Evolutionary conservation across 2,888 invertebrate species (phyloP).

Genomic region (Neoascia interrupta): DNA sequence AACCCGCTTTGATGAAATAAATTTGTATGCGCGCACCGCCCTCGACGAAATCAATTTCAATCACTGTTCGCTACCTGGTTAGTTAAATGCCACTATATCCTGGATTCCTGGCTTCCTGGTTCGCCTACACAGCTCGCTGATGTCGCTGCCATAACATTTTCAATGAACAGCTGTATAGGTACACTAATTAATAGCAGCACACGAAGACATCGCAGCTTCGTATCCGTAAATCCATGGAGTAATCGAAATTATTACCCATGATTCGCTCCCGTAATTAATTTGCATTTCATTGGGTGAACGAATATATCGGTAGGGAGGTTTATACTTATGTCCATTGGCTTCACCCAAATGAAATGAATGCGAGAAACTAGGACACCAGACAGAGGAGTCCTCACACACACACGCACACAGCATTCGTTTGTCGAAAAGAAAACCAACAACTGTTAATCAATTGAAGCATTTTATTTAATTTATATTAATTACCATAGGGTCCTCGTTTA

Average conservation of each 20-base stretch:
- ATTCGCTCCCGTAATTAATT: constrained; percentile 55
- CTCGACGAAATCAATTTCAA: too few relatives aligned
- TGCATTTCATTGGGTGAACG: constrained; percentile 42
- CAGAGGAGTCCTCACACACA: neutral
- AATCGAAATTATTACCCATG: constrained; percentile 51
- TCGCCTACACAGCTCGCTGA: too few relatives aligned
- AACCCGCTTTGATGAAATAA: too few relatives aligned
- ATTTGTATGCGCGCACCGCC: too few relatives aligned
- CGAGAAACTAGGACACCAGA: constrained; percentile 24
- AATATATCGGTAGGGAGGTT: too few relatives aligned
- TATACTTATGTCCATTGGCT: neutral
- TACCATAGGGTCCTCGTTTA: constrained; percentile 25
- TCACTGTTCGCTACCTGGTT: too few relatives aligned
- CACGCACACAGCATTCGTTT: neutral
- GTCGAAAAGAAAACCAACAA: constrained; percentile 35
- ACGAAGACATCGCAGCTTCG: constrained; percentile 20
- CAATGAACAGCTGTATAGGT: neutral
- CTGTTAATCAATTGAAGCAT: constrained; percentile 55
- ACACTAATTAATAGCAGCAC: constrained; percentile 27
- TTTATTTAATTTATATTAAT: constrained; percentile 65
- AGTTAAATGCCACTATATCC: too few relatives aligned
- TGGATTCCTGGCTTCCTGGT: too few relatives aligned
- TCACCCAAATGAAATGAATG: neutral
- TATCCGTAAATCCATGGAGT: constrained; percentile 31
- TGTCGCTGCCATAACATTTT: too few relatives aligned